phyloP scores from a whole-genome alignment of 2,888 invertebrate species.

The Atrina japonica region DNA sequence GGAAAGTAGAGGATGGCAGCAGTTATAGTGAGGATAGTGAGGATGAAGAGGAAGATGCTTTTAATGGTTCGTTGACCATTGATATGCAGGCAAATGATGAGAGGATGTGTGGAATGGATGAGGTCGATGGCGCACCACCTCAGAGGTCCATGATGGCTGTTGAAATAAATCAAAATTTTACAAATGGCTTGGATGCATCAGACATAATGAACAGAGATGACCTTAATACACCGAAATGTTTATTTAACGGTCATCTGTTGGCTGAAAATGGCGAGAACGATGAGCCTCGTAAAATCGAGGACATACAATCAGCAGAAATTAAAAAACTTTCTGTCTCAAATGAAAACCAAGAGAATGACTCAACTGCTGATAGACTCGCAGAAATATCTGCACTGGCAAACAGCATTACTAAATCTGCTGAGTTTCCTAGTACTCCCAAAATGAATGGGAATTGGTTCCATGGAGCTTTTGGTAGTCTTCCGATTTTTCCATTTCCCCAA shows the following conservation, averaged over 20 bases:
- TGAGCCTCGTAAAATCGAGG: background rate
- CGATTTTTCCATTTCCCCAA: conserved; percentile 69
- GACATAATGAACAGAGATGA: background rate
- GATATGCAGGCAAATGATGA: conserved; percentile 47
- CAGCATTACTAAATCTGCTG: conserved; percentile 28
- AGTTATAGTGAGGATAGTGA: conserved; percentile 65
- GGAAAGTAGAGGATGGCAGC: conserved; percentile 62
- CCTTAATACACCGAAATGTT: background rate
- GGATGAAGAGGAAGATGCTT: conserved; percentile 28
- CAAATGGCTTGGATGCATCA: conserved; percentile 2
- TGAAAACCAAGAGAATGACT: conserved; percentile 6
- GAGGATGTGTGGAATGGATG: conserved; percentile 50
- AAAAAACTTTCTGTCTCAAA: conserved; percentile 5
- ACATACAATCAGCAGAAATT: background rate
- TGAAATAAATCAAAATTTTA: background rate
- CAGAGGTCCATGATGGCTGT: conserved; percentile 5
- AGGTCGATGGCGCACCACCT: conserved; percentile 59
- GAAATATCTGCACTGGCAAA: conserved; percentile 37
- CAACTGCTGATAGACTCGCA: conserved; percentile 20
- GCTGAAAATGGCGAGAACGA: conserved; percentile 6
- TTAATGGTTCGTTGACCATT: conserved; percentile 42
- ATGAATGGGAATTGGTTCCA: conserved; percentile 63
- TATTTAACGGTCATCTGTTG: conserved; percentile 3
- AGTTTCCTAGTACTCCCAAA: conserved; percentile 51
- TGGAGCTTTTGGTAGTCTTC: conserved; percentile 65